Evolutionary conservation across 2,888 invertebrate genomes (phyloP), one percentile per base, ranked within the genome.

Genomic region (Morpho helenor): DNA sequence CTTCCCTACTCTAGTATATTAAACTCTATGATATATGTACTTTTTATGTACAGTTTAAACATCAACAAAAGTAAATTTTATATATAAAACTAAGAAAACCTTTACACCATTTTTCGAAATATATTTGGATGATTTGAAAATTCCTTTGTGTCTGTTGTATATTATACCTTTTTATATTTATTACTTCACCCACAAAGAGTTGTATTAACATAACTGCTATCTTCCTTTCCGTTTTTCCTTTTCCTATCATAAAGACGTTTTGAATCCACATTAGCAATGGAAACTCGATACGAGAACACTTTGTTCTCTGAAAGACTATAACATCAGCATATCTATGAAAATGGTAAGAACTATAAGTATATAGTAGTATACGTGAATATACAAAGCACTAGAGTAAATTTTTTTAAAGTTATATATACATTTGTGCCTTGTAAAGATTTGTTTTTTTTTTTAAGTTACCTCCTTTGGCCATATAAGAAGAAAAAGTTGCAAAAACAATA

Each of bases 261-360:
- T 46, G 47, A 54, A 47, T 54, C 47, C 41, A 54, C 47, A 54
- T 54, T 54, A 54, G 53, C 53, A 54, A 54, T 54, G 53, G 53
- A 41, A 54, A 54, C 53, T 54, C 53, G 53, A 52, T 57, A 51
- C 52, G 47, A 43, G 57, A 73, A 75, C 77, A 75, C 76, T 80
- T 80, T 74, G 75, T 71, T 70, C 64, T 54, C 52, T 52, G 71
- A 74, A 80, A 75, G 70, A 68, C 45, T 70, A 72, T 75, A 73
- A 75, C 77, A 81, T 76, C 77, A 79, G 74, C 74, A 77, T 77
- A 79, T 76, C 72, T 77, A 67, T 63, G 67, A 65, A 61, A 59
- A 60, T 59, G 57, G 61, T 64, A 66, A 54, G 59, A 49, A 44
- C 31, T 31, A 31, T 31, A 31, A 31, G 2, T 31, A 31, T 31